Conservation (phyloP, 2,113 vertebrate species). For the Fregata magnificens region DNA sequence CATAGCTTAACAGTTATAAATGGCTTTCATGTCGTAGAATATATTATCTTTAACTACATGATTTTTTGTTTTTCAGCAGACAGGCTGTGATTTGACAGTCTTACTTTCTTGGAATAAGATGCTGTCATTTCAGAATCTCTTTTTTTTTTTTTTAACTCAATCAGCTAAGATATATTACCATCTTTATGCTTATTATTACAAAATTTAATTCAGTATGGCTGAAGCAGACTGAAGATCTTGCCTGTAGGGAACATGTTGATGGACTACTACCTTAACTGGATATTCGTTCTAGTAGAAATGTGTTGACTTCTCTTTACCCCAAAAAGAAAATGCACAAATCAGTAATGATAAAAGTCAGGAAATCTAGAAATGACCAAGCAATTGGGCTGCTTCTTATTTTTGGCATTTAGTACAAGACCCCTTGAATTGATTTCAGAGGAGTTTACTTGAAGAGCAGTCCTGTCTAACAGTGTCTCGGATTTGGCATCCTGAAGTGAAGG, state of each 20-base stretch:
- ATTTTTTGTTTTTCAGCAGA: not conserved
- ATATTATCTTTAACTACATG: not conserved
- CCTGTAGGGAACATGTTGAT: not conserved
- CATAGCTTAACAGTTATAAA: not conserved
- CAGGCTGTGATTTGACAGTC: not conserved
- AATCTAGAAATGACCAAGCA: not conserved
- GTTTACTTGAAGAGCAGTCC: not conserved
- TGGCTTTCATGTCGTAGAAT: not conserved
- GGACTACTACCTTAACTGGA: not conserved
- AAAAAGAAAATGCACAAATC: not conserved
- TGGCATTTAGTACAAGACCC: not conserved
- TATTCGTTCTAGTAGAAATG: not conserved
- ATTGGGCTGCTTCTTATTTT: not conserved
- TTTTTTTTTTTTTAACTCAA: not conserved
- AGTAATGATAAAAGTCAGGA: not conserved
- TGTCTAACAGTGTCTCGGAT: not conserved
- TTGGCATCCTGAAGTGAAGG: not conserved
- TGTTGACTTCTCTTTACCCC: not conserved
- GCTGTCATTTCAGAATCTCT: not conserved
- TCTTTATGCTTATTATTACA: not conserved
- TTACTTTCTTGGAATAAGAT: not conserved
- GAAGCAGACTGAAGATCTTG: not conserved
- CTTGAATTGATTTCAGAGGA: not conserved
- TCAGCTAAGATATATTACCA: not conserved
- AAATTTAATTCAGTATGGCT: not conserved